Percentiles rank a stretch among this genome's conserved stretches.
These are phyloP conservation scores for Schizaphis graminum DNA, from an alignment of 2,888 invertebrate genomes.

Conservation along the genomic window DNA sequence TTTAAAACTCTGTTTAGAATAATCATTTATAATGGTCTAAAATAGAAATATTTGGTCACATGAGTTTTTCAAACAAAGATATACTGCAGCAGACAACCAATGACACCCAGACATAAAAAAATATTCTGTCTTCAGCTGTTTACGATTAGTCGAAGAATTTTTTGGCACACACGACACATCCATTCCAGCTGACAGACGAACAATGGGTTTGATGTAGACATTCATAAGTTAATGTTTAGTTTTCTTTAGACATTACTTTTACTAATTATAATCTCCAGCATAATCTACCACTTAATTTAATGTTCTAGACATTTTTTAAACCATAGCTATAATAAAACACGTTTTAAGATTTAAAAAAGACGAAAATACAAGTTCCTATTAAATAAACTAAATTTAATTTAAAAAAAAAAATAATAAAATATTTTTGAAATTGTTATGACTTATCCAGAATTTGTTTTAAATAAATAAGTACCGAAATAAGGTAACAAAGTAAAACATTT, in stretches of 20 bases:
- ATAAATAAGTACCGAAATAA: background rate
- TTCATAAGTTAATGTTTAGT: constrained; percentile 34
- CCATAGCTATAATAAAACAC: background rate
- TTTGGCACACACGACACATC: constrained; percentile 51
- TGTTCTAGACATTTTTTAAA: background rate
- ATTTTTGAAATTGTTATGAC: background rate
- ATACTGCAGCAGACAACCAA: constrained; percentile 17
- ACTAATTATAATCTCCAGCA: constrained; percentile 32
- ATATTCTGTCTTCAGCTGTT: constrained; percentile 52
- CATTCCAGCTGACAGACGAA: constrained; percentile 38
- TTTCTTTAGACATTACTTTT: constrained; percentile 33
- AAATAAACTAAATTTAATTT: background rate
- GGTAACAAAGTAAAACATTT: background rate
- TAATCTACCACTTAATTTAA: background rate
- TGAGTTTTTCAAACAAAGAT: constrained; percentile 14
- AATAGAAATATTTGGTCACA: constrained; percentile 52
- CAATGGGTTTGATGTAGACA: constrained; percentile 36
- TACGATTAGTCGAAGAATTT: constrained; percentile 49
- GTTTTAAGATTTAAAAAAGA: background rate
- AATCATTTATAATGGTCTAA: background rate
- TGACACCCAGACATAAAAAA: constrained; percentile 56
- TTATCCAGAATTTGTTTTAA: background rate
- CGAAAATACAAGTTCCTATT: background rate
- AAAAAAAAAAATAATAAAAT: background rate
- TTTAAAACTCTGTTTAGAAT: background rate